Evolutionary conservation across 2,113 vertebrate species (phyloP).

Genomic region (Lynx canadensis): DNA sequence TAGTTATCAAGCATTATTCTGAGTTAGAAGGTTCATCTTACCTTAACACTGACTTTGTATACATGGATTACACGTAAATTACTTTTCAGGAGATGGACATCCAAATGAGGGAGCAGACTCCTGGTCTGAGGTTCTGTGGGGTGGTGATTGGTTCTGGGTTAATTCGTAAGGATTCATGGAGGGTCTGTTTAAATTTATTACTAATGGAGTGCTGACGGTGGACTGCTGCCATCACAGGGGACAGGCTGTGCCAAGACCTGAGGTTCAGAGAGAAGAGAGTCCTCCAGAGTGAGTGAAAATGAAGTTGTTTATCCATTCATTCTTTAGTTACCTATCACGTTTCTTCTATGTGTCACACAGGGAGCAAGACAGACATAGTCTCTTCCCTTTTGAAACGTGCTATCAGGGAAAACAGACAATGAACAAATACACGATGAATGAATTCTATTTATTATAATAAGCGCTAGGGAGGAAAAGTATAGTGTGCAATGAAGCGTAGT

Average conservation of each 20-base stretch:
- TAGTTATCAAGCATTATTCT: not conserved
- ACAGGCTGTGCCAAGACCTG: not conserved
- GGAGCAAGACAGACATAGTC: not conserved
- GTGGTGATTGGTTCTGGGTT: not conserved
- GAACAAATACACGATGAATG: not conserved
- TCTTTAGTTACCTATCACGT: not conserved
- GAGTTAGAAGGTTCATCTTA: not conserved
- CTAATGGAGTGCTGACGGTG: not conserved
- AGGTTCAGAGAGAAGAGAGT: not conserved
- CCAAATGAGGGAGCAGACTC: not conserved
- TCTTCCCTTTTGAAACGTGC: not conserved
- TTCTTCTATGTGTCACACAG: not conserved
- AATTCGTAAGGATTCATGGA: not conserved
- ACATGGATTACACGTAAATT: not conserved
- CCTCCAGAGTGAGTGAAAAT: not conserved
- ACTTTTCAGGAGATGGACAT: not conserved
- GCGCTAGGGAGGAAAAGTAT: not conserved
- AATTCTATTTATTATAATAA: not conserved
- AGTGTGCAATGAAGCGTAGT: not conserved
- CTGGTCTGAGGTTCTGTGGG: not conserved
- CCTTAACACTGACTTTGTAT: not conserved
- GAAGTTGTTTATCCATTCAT: not conserved
- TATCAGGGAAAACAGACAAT: not conserved
- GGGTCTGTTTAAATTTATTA: not conserved
- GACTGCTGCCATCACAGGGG: not conserved